These are phyloP conservation scores for Myathropa florea DNA, from an alignment of 2,888 invertebrate species.

Conservation along the genomic window DNA sequence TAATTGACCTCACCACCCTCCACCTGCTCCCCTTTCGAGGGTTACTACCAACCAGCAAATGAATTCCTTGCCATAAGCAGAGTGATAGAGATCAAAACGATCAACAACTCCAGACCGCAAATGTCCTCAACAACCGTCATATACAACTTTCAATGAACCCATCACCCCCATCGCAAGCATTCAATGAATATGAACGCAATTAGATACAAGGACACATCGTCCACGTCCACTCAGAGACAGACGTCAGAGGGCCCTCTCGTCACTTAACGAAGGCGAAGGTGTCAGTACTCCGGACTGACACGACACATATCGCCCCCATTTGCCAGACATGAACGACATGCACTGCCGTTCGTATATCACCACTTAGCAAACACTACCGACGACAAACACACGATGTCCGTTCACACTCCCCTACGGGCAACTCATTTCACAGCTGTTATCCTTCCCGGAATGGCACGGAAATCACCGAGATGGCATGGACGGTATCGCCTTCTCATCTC, in stretches of 20 bases:
- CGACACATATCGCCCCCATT: background rate
- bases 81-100: background rate
- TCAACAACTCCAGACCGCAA: background rate
- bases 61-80: background rate
- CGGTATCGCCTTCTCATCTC: slow-evolving; percentile 25
- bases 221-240: background rate
- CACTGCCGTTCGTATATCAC: background rate
- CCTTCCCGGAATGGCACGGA: slow-evolving; percentile 36
- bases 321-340: background rate
- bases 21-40: background rate
- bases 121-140: background rate
- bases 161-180: background rate
- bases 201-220: slow-evolving; percentile 3
- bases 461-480: slow-evolving; percentile 34
- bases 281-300: slow-evolving; percentile 35
- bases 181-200: slow-evolving; percentile 15
- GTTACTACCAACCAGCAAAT: background rate
- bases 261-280: slow-evolving; percentile 24
- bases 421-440: slow-evolving; percentile 40
- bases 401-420: background rate
- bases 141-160: background rate
- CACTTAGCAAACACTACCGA: slow-evolving; percentile 31
- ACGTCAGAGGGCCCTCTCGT: slow-evolving; percentile 8
- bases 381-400: slow-evolving; percentile 15
- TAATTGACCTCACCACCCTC: background rate